Percentiles rank a stretch among this genome's conserved stretches.
Evolutionary conservation across 2,797 vertebrate species (phyloP).

Genomic region (Loris lydekkerianus): DNA sequence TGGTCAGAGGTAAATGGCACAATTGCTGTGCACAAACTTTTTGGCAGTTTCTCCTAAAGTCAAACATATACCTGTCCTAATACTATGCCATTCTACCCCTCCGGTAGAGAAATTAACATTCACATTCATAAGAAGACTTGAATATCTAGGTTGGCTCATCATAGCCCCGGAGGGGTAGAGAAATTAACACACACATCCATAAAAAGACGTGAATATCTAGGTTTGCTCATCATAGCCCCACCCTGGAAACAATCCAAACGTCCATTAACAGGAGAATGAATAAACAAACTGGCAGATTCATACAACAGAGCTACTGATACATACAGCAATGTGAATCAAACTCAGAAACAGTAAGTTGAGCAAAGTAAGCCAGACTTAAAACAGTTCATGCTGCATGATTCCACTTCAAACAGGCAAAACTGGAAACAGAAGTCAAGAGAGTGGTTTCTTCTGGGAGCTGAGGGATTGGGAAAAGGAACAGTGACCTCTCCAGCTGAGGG

Average conservation of each 20-base stretch:
- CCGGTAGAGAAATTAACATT: background rate
- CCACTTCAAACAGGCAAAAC: slow-evolving; percentile 17
- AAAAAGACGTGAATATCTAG: background rate
- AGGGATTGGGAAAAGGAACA: background rate
- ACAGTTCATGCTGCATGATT: background rate
- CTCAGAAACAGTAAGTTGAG: background rate
- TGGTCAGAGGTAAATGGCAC: background rate
- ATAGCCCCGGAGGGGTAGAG: background rate
- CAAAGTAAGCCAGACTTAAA: background rate
- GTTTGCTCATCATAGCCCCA: background rate
- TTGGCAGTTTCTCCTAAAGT: slow-evolving; percentile 29
- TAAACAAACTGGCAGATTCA: background rate
- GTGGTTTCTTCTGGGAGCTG: background rate
- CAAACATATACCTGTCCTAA: background rate
- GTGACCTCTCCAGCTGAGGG: background rate
- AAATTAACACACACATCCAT: background rate
- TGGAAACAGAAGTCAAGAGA: background rate
- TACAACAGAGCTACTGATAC: background rate
- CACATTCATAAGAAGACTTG: background rate
- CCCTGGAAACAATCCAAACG: slow-evolving; percentile 27
- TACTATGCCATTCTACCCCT: background rate
- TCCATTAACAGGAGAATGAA: slow-evolving; percentile 19
- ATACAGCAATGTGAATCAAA: background rate
- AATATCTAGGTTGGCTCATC: background rate
- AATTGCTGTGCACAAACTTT: background rate